These are phyloP conservation scores for Stichodactyla mertensii DNA, from an alignment of 64 coral and sea anemone species.

Conservation along the genomic window DNA sequence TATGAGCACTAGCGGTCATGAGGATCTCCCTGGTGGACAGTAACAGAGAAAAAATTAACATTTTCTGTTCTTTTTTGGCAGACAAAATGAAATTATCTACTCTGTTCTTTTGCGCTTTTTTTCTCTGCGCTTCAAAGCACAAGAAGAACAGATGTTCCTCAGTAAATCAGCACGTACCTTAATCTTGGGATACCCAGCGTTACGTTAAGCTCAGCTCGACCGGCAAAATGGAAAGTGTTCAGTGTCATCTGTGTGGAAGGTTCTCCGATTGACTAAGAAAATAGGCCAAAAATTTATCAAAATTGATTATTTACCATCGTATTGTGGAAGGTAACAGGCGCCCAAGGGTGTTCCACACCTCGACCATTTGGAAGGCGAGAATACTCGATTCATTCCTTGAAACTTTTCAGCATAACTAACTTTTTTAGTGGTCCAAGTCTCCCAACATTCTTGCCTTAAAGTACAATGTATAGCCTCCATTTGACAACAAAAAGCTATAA, in stretches of 20 bases:
- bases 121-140: neutral
- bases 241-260: conserved; percentile 98
- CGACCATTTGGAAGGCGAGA: too few species aligned
- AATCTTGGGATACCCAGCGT: conserved; percentile 94
- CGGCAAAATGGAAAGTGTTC: conserved; percentile 98
- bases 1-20: conserved; percentile 90
- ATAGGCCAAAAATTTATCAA: neutral
- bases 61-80: too few species aligned
- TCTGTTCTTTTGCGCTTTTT: neutral
- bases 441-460: too few species aligned
- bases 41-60: neutral
- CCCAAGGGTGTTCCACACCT: too few species aligned
- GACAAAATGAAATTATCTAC: too few species aligned
- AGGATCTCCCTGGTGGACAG: conserved; percentile 67
- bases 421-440: too few species aligned
- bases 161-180: conserved; percentile 37
- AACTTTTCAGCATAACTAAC: too few species aligned
- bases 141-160: neutral
- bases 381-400: too few species aligned
- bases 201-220: conserved; percentile 97
- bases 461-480: too few species aligned
- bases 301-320: too few species aligned
- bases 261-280: conserved; percentile 87
- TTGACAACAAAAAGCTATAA: too few species aligned
- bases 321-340: too few species aligned